Evolutionary conservation across 37 sponge, comb jelly and placozoan species (phyloP).

Genomic region (Corticium candelabrum): DNA sequence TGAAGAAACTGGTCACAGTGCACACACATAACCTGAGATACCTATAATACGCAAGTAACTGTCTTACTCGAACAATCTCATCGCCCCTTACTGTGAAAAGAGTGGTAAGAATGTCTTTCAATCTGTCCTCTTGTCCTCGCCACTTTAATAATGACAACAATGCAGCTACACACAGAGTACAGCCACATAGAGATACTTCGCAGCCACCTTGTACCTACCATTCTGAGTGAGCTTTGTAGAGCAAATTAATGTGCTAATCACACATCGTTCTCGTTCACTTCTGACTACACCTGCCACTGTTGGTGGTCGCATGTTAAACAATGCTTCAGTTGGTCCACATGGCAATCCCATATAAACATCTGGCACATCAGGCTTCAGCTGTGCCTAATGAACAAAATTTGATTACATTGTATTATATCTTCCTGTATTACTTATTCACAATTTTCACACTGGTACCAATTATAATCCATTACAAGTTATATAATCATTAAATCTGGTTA

Average conservation of each 20-base stretch:
- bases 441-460: too few species aligned
- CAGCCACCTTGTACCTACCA: slow-evolving; percentile 23
- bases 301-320: not conserved
- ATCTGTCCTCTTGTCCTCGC: slow-evolving; percentile 15
- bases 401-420: too few species aligned
- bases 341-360: not conserved
- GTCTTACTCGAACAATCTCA: slow-evolving; percentile 59
- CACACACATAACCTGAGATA: too few species aligned
- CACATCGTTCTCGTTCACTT: slow-evolving; percentile 29
- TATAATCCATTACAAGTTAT: too few species aligned
- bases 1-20: slow-evolving; percentile 11
- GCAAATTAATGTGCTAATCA: slow-evolving; percentile 41
- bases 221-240: slow-evolving; percentile 66
- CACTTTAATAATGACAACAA: slow-evolving; percentile 59
- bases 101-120: slow-evolving; percentile 28
- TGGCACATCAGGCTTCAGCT: not conserved
- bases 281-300: not conserved
- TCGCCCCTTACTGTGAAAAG: slow-evolving; percentile 31
- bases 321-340: not conserved
- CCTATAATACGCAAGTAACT: too few species aligned
- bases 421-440: too few species aligned
- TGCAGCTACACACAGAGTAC: slow-evolving; percentile 24
- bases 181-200: not conserved
- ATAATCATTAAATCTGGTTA: too few species aligned
- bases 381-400: too few species aligned